These are phyloP conservation scores for Nebria ingens DNA, from an alignment of 1,140 invertebrate species.

Conservation along the genomic window DNA sequence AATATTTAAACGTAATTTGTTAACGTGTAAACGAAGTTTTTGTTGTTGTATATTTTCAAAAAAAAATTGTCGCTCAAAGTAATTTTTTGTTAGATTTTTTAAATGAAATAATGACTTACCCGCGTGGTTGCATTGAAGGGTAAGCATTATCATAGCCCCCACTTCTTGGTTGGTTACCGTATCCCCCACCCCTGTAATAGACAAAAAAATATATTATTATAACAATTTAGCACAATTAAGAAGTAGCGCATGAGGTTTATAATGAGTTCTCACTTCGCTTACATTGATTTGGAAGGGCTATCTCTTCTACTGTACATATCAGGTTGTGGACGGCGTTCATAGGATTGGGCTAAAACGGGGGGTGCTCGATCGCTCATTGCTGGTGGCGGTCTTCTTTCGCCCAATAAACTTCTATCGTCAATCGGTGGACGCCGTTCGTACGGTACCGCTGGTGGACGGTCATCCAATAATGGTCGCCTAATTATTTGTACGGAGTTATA, in stretches of 20 bases:
- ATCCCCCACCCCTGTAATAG: conserved; percentile 14
- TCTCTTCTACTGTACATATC: conserved; percentile 30
- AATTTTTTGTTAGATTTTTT: too few relatives aligned
- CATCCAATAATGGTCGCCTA: neutral
- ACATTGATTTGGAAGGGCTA: conserved; percentile 26
- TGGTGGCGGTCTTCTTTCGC: neutral
- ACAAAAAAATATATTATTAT: neutral
- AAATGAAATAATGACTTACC: too few relatives aligned
- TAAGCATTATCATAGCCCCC: conserved; percentile 25
- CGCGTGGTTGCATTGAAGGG: conserved; percentile 30
- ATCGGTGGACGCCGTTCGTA: neutral
- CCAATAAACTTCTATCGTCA: neutral
- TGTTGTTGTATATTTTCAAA: too few relatives aligned
- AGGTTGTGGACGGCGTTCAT: conserved; percentile 14
- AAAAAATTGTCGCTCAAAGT: too few relatives aligned
- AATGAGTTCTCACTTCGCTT: too few relatives aligned
- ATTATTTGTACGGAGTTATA: too few relatives aligned
- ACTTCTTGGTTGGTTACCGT: conserved; percentile 10
- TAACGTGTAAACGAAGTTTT: too few relatives aligned
- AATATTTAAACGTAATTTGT: too few relatives aligned
- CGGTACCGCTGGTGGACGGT: neutral
- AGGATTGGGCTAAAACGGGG: neutral
- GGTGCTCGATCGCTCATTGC: neutral
- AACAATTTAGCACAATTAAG: neutral
- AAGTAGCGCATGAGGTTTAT: too few relatives aligned